Evolutionary conservation across 2,113 vertebrate genomes (phyloP), one percentile per base, ranked within the genome.

Genomic region (Sinocyclocheilus anshuiensis): DNA sequence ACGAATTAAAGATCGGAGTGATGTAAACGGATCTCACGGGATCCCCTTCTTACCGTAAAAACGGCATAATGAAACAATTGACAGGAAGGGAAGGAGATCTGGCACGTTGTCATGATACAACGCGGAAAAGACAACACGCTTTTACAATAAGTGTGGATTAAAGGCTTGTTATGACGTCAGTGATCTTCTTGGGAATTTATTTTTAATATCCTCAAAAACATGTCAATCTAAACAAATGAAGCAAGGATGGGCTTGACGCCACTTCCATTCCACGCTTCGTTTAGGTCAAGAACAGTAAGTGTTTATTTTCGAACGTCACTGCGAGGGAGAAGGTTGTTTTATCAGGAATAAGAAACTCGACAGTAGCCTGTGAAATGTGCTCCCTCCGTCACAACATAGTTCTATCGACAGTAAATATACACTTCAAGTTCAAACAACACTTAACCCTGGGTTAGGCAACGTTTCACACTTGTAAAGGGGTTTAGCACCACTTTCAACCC

Each of bases 1-100:
- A 42, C 29, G n/a, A 48, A 74, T 86, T 78, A 84, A 89, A 87
- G 24, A 78, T 85, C 53, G 76, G 77, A 87, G 89, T 95, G 93
- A 95, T 92, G 93, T 90, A 93, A 94, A 88, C 82, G 53, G 90
- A 83, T 93, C 90, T 92, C 93, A 91, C 18, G 90, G 87, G 91
- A 93, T 84, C 50, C 72, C 83, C 55, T 90, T 89, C 88, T 95
- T 94, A 94, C 94, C 84, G 94, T 94, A 93, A 94, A 92, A 89
- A 84, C 88, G 77, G 86, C 63, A 24, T 39, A 84, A 86, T 82
- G 50, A 67, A 89, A 91, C 86, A 88, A 88, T 86, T 94, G 93
- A 93, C 94, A 90, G 92, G 91, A 95, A 94, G 90, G 92, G 88
- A 92, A 91, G 84, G 89, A 92, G 86, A 88, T 89, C 89, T 93